Percentiles rank a stretch among this genome's conserved stretches.
Conservation (phyloP, 2,113 vertebrate genomes). For the Pterocles gutturalis region DNA sequence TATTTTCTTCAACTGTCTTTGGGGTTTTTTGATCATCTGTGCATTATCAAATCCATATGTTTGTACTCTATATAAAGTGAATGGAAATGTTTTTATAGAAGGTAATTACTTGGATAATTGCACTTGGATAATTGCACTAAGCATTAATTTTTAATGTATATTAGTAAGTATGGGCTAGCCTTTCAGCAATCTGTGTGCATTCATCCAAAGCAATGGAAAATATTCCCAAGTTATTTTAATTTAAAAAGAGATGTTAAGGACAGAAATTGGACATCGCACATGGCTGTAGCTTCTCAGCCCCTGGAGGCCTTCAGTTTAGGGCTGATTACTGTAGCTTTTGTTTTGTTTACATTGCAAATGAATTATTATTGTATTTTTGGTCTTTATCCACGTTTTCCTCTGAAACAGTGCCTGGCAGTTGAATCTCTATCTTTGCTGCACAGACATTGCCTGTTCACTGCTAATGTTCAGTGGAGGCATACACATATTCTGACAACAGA, state of each 20-base stretch:
- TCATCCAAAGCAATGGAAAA: neutral
- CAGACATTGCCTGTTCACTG: neutral
- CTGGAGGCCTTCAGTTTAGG: neutral
- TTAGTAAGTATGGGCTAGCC: neutral
- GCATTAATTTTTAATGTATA: neutral
- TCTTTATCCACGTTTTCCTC: neutral
- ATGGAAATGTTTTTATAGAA: neutral
- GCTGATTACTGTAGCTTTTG: neutral
- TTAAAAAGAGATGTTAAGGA: neutral
- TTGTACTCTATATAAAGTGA: neutral
- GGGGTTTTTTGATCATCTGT: neutral
- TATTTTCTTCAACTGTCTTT: neutral
- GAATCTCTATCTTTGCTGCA: neutral
- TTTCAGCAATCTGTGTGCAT: neutral
- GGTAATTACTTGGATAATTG: neutral
- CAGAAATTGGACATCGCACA: neutral
- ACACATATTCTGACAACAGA: neutral
- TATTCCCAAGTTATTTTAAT: neutral
- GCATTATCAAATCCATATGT: neutral
- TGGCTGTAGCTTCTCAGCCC: neutral
- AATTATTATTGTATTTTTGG: neutral
- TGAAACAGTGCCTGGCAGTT: neutral
- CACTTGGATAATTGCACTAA: neutral
- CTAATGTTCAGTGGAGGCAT: neutral
- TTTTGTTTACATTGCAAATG: neutral